Evolutionary conservation across 1,140 invertebrate species (phyloP).

Genomic region (Rhagoletis pomonella): DNA sequence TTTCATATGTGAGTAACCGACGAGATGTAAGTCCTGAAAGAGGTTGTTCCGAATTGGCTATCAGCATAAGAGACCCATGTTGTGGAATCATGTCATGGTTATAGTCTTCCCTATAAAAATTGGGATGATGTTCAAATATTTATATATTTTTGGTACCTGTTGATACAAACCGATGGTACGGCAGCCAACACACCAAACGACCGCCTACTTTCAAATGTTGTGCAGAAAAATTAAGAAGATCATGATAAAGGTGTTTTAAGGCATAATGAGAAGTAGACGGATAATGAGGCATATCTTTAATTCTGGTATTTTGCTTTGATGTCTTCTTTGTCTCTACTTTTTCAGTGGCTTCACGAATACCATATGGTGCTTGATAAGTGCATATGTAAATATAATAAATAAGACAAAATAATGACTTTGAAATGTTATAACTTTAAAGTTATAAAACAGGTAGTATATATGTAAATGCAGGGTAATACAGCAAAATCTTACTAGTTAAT

Average conservation of each 20-base stretch:
- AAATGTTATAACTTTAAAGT: no score
- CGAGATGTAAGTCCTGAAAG: constrained; percentile 86
- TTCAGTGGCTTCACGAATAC: constrained; percentile 93
- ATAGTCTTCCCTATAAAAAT: constrained; percentile 83
- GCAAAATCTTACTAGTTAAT: no score
- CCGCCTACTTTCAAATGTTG: constrained; percentile 84
- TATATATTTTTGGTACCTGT: background rate
- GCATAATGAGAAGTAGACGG: constrained; percentile 92
- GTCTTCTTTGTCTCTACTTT: constrained; percentile 83
- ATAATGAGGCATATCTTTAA: constrained; percentile 68
- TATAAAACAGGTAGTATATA: no score
- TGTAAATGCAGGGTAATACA: no score
- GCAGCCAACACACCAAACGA: constrained; percentile 93
- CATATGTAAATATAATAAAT: constrained; percentile 9
- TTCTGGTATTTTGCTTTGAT: constrained; percentile 74
- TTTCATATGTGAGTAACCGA: constrained; percentile 90
- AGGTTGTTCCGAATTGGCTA: constrained; percentile 91
- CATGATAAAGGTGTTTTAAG: constrained; percentile 86
- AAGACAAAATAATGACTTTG: no score
- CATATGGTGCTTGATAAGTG: constrained; percentile 88
- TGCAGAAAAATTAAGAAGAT: constrained; percentile 89
- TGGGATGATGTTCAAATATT: no score
- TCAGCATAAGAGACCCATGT: constrained; percentile 85
- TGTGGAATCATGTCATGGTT: constrained; percentile 82
- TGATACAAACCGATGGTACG: constrained; percentile 82